Conservation (phyloP, 2,888 invertebrate species). For the Anticlea derivata region DNA sequence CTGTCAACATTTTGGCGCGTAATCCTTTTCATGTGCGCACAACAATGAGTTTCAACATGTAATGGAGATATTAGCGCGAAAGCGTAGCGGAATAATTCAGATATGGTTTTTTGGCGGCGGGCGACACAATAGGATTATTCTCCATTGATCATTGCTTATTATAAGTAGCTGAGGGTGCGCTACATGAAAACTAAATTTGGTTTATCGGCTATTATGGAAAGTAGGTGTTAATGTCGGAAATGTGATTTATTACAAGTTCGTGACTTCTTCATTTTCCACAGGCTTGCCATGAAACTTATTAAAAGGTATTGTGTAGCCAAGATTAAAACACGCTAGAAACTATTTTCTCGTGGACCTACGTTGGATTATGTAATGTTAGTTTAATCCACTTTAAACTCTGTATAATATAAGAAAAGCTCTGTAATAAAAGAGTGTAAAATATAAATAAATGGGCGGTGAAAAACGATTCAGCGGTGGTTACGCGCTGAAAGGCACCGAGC, state of each 20-base stretch:
- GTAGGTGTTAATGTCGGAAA: constrained; percentile 81
- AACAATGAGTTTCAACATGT: constrained; percentile 69
- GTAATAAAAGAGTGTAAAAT: constrained; percentile 20
- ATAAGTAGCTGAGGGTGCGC: constrained; percentile 81
- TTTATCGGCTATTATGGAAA: constrained; percentile 84
- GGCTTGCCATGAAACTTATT: constrained; percentile 48
- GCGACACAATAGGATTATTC: constrained; percentile 82
- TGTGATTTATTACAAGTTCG: constrained; percentile 77
- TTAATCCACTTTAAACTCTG: not conserved
- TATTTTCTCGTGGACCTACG: not conserved
- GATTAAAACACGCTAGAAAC: not conserved
- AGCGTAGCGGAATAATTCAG: constrained; percentile 80
- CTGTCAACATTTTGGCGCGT: constrained; percentile 76
- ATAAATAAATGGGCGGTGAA: constrained; percentile 30
- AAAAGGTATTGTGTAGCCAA: not conserved
- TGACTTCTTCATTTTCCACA: constrained; percentile 70
- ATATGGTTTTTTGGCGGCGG: constrained; percentile 80
- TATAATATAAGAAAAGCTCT: constrained; percentile 7
- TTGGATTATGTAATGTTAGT: not conserved
- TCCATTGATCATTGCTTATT: constrained; percentile 83
- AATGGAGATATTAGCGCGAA: constrained; percentile 80
- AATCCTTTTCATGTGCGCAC: constrained; percentile 69
- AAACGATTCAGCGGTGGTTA: constrained; percentile 35
- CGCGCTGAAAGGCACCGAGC: constrained; percentile 36
- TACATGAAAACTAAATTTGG: constrained; percentile 84